Evolutionary conservation across 2,888 invertebrate species (phyloP), one percentile per base, ranked within the genome.

Genomic region (Volucella inflata): DNA sequence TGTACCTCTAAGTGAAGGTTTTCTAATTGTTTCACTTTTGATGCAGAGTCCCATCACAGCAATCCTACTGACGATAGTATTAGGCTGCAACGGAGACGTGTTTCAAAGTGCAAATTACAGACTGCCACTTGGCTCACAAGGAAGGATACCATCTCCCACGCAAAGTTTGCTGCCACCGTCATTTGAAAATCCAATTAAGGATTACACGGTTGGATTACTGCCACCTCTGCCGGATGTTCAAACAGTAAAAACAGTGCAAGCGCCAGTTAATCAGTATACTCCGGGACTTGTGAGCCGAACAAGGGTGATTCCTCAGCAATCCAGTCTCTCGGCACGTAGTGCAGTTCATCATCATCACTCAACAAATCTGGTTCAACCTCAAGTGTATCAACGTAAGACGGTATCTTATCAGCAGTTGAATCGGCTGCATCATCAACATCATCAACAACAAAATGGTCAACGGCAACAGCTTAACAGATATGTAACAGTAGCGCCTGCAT

Each of bases 141-240:
- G 11, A 46, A 75, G 57, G 60, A 84, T 84, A 60, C 84, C 80
- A 12, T 42, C 71, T 0, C 84, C 84, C 12, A 42, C n/a, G 4
- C 71, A 76, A 44, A 80, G 65, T 50, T 51, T 84, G 44, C 21
- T 62, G 40, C 84, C 84, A 9, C 84, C 80, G 14, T 60, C 80
- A 51, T 71, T 76, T 8, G 80, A 84, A 42, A 84, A 84, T 38
- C 84, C 84, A 60, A 80, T 84, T 30, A 84, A 76, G 60, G 80
- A 84, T 67, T 84, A 84, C 46, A 80, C 80, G 11, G 75, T 80
- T 71, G 84, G 84, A 12, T 76, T 84, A 38, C 21, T 76, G 11
- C 84, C 79, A 46, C 84, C 84, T 62, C 67, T 55, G 55, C 59
- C 51, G 6, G 75, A 83, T 14, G 64, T 10, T 6, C 59, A 17